Evolutionary conservation across 92 coral and sea anemone species (phyloP).

Genomic region (Desmophyllum pertusum): DNA sequence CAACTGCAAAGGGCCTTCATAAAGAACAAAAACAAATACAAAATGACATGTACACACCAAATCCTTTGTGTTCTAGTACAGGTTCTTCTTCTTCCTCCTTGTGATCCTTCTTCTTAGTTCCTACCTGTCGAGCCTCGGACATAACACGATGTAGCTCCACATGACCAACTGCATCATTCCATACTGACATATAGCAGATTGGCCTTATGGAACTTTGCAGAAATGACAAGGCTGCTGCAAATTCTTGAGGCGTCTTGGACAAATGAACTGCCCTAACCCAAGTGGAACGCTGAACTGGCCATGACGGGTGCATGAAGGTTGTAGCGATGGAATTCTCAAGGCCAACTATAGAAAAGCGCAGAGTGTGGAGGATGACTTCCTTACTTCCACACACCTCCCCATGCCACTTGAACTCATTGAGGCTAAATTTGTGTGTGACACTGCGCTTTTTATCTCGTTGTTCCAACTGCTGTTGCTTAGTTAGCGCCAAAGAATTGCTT

Average conservation of each 20-base stretch:
- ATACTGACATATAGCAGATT: conserved; percentile 82
- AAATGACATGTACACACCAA: conserved; percentile 11
- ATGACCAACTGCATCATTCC: conserved; percentile 95
- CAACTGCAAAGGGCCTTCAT: background rate
- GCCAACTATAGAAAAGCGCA: conserved; percentile 88
- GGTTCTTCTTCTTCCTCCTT: conserved; percentile 92
- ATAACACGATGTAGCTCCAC: conserved; percentile 80
- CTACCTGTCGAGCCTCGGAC: conserved; percentile 72
- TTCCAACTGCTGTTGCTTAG: conserved; percentile 91
- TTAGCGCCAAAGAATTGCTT: conserved; percentile 84
- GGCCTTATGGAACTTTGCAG: conserved; percentile 90
- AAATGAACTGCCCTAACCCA: conserved; percentile 96
- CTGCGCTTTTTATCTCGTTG: conserved; percentile 89
- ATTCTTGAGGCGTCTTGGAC: conserved; percentile 83
- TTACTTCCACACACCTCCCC: conserved; percentile 86
- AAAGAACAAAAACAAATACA: background rate
- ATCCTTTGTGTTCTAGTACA: conserved; percentile 64
- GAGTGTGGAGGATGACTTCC: conserved; percentile 81
- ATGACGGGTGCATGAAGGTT: conserved; percentile 96
- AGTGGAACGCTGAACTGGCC: conserved; percentile 98
- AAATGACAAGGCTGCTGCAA: conserved; percentile 84
- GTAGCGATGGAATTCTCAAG: conserved; percentile 91
- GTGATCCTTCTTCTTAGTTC: conserved; percentile 67
- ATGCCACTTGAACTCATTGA: conserved; percentile 84
- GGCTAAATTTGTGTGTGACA: conserved; percentile 82